Base-by-base conservation (phyloP, 2,797 vertebrate genomes). In the Schizopygopsis malacanthus region DNA sequence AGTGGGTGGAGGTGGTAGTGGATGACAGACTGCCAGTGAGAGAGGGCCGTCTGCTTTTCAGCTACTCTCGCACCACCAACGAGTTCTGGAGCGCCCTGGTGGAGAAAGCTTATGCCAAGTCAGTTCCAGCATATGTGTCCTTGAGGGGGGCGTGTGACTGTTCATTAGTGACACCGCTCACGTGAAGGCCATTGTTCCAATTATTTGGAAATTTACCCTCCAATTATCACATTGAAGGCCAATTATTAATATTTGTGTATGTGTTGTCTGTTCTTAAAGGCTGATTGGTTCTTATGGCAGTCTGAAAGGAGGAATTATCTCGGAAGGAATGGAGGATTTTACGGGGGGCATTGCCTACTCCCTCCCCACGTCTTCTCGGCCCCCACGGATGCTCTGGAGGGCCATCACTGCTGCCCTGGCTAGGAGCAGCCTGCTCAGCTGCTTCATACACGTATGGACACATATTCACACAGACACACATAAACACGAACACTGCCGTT, bases 91-190 rank as follows among this genome's bases (percentile, higher is more conserved):
- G 95, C 88, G 93, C 96, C 90, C 94, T 96, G 90, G 94, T 96
- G 94, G 95, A 96, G 92, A 96, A 96, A 89, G 96, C 96, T 91
- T 96, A 96, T 56, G 96, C 96, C 93, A 96, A 96, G 96, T 96
- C 91, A 94, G 96, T 96, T 82, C 67, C 89, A 92, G 92, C 93
- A 94, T 95, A 94, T 95, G 94, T 91, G 90, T 89, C 65, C 81
- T 43, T 76, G 47, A 82, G 56, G 72, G 81, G 83, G 18, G 78
- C 28, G 50, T 56, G 37, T 56, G 87, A 88, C 54, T 79, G 47
- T 80, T 81, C 25, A 81, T 73, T 78, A 87, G 37, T 82, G 80
- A 61, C 71, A 73, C 50, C 13, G 41, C n/a, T 82, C 79, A 69
- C 22, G 45, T 67, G 37, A 69, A 70, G 50, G 16, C 39, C 50